A percentile compares a stretch with the other conserved stretches of the same genome.
phyloP scores from a whole-genome alignment of 2,797 vertebrate genomes.

The Protonibea diacanthus region DNA sequence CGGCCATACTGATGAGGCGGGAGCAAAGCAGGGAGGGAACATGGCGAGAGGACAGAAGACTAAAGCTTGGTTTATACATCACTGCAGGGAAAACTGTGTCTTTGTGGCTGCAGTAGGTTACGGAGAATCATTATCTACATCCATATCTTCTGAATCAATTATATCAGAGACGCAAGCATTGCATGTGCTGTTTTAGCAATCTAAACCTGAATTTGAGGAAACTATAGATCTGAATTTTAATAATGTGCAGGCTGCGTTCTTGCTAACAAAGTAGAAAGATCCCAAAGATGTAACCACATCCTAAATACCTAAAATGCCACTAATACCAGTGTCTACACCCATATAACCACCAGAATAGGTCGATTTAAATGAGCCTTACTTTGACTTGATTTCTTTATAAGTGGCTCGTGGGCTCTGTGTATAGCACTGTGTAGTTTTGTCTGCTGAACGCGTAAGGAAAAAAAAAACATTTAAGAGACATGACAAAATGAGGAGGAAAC shows the following conservation, averaged over 20 bases:
- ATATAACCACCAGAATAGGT: not conserved
- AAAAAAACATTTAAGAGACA: conserved; percentile 12
- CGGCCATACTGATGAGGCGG: conserved; percentile 70
- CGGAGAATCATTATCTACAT: conserved; percentile 2
- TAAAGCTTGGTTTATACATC: conserved; percentile 28
- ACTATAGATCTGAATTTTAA: not conserved
- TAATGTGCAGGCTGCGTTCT: not conserved
- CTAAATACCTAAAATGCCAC: not conserved
- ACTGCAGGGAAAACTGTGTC: conserved; percentile 21
- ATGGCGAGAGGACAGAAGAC: conserved; percentile 22
- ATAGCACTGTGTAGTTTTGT: not conserved
- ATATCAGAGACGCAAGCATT: not conserved
- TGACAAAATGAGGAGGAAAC: not conserved
- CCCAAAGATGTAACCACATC: not conserved
- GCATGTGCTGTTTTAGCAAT: not conserved
- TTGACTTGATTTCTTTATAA: conserved; percentile 9
- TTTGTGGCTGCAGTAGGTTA: conserved; percentile 20
- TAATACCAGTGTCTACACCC: not conserved
- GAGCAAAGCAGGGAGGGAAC: conserved; percentile 24
- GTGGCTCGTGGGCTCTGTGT: not conserved
- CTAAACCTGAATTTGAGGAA: not conserved
- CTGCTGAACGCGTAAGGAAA: not conserved
- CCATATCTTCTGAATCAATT: conserved; percentile 2
- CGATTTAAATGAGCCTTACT: conserved; percentile 1
- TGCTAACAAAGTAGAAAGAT: conserved; percentile 2